These are phyloP conservation scores for Poeciliopsis infans DNA, from an alignment of 2,797 vertebrate species.

Conservation along the genomic window DNA sequence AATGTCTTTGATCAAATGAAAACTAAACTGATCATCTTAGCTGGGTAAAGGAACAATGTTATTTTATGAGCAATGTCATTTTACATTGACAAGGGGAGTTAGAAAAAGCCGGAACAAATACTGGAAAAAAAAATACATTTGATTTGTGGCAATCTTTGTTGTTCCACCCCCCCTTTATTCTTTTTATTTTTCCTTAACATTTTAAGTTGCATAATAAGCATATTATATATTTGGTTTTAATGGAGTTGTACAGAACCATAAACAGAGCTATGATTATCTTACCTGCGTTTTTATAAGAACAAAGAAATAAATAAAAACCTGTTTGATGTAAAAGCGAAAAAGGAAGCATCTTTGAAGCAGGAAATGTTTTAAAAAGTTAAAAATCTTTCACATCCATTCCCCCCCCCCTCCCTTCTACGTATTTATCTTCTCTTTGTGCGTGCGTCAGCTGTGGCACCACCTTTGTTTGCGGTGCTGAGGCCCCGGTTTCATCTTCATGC, in stretches of 20 bases:
- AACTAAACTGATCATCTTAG: neutral
- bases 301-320: neutral
- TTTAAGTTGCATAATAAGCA: neutral
- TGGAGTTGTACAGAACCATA: neutral
- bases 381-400: neutral
- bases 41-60: neutral
- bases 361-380: neutral
- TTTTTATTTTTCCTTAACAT: neutral
- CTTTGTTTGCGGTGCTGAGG: conserved; percentile 76
- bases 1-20: neutral
- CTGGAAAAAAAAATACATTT: neutral
- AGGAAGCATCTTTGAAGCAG: too few relatives aligned
- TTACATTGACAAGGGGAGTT: neutral
- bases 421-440: conserved; percentile 24
- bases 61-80: neutral
- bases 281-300: neutral
- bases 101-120: neutral
- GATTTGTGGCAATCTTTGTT: neutral
- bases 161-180: neutral
- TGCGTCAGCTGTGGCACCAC: conserved; percentile 51
- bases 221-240: neutral
- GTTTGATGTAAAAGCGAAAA: neutral
- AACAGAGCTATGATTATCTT: neutral
- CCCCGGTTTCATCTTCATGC: conserved; percentile 71
- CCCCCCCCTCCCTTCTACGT: neutral